phyloP scores from a whole-genome alignment of 2,797 vertebrate species.

The Enteromius unitaeniatus region DNA sequence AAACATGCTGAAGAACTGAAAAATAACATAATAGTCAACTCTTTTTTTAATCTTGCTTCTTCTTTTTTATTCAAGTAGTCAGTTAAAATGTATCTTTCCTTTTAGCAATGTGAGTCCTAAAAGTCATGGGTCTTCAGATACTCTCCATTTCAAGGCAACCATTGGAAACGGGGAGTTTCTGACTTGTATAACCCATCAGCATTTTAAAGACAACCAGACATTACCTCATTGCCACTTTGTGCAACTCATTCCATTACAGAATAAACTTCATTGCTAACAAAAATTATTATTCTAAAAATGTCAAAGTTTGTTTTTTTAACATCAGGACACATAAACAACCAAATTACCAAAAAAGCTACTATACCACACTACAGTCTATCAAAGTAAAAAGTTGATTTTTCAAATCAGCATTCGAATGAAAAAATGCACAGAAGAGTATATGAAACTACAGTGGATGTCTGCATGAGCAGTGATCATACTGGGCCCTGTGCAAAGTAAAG shows the following conservation, averaged over 20 bases:
- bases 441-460: neutral
- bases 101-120: neutral
- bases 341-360: neutral
- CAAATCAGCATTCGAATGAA: neutral
- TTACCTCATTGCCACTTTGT: slow-evolving; percentile 22
- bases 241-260: neutral
- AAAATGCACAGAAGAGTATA: neutral
- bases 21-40: neutral
- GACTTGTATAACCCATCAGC: slow-evolving; percentile 12
- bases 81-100: neutral
- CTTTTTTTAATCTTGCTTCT: neutral
- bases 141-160: slow-evolving; percentile 10
- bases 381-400: neutral
- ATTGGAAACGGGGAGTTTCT: slow-evolving; percentile 37
- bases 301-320: too few species aligned
- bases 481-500: slow-evolving; percentile 45
- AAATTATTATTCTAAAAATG: neutral
- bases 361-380: neutral
- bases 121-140: neutral
- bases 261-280: neutral
- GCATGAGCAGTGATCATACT: slow-evolving; percentile 39
- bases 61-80: neutral
- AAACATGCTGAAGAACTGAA: neutral
- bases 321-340: neutral
- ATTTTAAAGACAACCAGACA: slow-evolving; percentile 8